Evolutionary conservation across 2,888 invertebrate genomes (phyloP), one percentile per base, ranked within the genome.

Genomic region (Nymphalis polychloros): DNA sequence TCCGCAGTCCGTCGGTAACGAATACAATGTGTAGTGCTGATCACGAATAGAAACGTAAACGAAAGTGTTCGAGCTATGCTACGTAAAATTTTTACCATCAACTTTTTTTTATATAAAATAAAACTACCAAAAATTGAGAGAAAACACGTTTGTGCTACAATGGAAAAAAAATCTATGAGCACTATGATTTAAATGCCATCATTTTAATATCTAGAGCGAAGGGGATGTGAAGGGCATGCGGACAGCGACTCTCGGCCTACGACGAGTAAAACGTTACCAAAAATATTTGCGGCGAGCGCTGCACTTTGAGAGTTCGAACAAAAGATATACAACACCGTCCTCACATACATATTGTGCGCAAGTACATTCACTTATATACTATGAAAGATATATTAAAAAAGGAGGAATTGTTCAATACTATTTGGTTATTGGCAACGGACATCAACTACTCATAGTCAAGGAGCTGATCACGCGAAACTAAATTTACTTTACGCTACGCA

Each of bases 381-480:
- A 89, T 82, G 80, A 87, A 71, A 89, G 86, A 84, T 85, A 83
- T 82, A 84, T 84, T 81, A 86, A 87, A 87, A 86, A 87, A 84
- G 79, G 81, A 85, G 86, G 84, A 86, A 86, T 87, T 75, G 77
- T 84, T 86, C 85, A 87, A 90, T 90, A 89, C 87, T 90, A 87
- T 87, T 83, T 83, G 88, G 84, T 88, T 89, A 85, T 89, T 89
- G 90, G 89, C 90, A 85, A 84, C 88, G 85, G 88, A 86, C 84
- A 80, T 83, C 79, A 83, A 78, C 77, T 77, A 78, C 78, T 82
- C 82, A 82, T 73, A 81, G 69, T 80, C 75, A 75, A 83, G 81
- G 81, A 81, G 73, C 76, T 75, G 79, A 81, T 78, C 82, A 82
- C 84, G 84, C 82, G 74, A 80, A 23, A 84, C 79, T 80, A 83